Evolutionary conservation across 2,113 vertebrate species (phyloP).

Genomic region (Pygathrix nemaeus): DNA sequence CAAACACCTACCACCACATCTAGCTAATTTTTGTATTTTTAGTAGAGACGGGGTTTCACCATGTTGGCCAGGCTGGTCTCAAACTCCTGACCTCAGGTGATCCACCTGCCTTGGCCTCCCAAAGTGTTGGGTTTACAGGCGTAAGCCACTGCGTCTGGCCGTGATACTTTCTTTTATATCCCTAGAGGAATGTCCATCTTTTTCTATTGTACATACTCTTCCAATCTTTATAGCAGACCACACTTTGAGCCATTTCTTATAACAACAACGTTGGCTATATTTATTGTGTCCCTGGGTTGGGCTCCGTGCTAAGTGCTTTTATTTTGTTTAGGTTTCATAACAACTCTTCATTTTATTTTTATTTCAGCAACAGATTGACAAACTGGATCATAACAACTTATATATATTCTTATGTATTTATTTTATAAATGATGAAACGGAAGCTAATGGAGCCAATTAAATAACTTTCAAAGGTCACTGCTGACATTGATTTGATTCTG

Average conservation of each 20-base stretch:
- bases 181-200: not conserved
- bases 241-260: not conserved
- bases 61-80: too few species aligned
- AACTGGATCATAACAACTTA: too few species aligned
- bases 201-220: not conserved
- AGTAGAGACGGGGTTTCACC: too few species aligned
- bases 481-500: not conserved
- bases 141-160: not conserved
- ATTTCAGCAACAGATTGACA: too few species aligned
- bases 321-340: conserved; percentile 9
- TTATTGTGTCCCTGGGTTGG: not conserved
- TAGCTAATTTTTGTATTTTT: too few species aligned
- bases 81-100: too few species aligned
- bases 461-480: not conserved
- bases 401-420: not conserved
- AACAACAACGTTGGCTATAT: not conserved
- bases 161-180: not conserved
- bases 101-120: not conserved
- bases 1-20: too few species aligned
- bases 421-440: conserved; percentile 5
- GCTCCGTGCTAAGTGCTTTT: not conserved
- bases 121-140: too few species aligned
- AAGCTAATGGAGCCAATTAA: not conserved
- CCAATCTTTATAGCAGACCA: not conserved
- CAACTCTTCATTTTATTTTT: too few species aligned